Base-by-base conservation (phyloP, 1,140 invertebrate species). In the Hycleus phaleratus region DNA sequence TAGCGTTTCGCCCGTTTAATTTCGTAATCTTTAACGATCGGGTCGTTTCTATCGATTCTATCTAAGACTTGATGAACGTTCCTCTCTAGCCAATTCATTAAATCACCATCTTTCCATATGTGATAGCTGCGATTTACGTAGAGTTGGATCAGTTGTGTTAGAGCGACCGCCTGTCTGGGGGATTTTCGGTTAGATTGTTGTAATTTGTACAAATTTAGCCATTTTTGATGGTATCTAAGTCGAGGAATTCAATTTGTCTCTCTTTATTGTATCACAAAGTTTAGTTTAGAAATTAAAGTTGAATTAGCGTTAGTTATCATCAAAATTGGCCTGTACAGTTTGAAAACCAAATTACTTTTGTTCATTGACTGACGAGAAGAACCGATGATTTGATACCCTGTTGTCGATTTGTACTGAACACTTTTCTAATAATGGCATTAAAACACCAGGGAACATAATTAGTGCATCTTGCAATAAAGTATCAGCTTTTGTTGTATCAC, bases 391-490 rank as follows among this genome's bases (percentile, higher is more conserved):
- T 38, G 73, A 64, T 25, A 90, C 84, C 62, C 79, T 74, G 26
- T 76, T 74, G 70, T 92, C 88, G 5, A 84, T 78, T 64, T 85
- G 81, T 26, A 93, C 79, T 24, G 79, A 81, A 74, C 90, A 90
- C 73, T 90, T 90, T 43, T 93, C 87, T 26, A 93, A 65, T 9
- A 94, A 74, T 0, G 82, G 81, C 11, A 82, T 68, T 3, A 95
- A 68, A 5, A 93, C 79, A 4, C 82, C 82, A 2, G 93, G 93
- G 75, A 93, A 95, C 83, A 88, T 88, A 3, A 92, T 75, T 5
- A 97, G 74, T 10, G 91, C 87, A 56, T 87, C 81, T 72, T 91
- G 85, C 11, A 95, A 71, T 49, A 71, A 56, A 42, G 43, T 58
- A 56, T 88, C 79, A 3, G 90, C 85, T 56, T 78, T 76, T 10